A percentile compares a stretch with the other conserved stretches of the same genome.
Evolutionary conservation across 2,113 vertebrate species (phyloP).

Genomic region (Gavialis gangeticus): DNA sequence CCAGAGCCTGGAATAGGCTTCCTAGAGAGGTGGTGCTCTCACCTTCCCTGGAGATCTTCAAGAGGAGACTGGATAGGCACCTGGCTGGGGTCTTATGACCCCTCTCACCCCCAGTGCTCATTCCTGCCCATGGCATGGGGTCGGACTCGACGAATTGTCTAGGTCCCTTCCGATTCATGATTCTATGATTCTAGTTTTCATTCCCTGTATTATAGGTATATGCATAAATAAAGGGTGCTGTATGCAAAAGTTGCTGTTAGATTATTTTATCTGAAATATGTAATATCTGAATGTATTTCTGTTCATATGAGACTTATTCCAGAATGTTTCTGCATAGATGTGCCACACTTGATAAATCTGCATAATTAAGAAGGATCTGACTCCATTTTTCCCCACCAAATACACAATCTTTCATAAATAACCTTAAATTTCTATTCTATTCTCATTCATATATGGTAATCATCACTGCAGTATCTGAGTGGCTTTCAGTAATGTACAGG

Average conservation of each 20-base stretch:
- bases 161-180: too few species aligned
- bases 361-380: background rate
- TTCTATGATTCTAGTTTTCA: background rate
- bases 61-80: too few species aligned
- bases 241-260: background rate
- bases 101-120: too few species aligned
- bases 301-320: background rate
- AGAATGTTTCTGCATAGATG: background rate
- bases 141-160: too few species aligned
- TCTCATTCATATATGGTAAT: background rate
- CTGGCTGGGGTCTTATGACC: too few species aligned
- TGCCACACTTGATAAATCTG: background rate
- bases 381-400: accelerated
- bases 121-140: too few species aligned
- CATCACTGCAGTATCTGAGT: background rate
- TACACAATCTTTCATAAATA: background rate
- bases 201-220: background rate
- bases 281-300: background rate
- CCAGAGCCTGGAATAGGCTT: too few species aligned
- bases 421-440: background rate
- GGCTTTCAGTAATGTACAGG: background rate
- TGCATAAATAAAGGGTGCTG: background rate
- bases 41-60: too few species aligned
- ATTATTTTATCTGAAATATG: background rate
- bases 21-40: too few species aligned